A percentile compares a stretch with the other conserved stretches of the same genome.
phyloP scores from a whole-genome alignment of 2,888 invertebrate species.

The Copidosoma aretas region DNA sequence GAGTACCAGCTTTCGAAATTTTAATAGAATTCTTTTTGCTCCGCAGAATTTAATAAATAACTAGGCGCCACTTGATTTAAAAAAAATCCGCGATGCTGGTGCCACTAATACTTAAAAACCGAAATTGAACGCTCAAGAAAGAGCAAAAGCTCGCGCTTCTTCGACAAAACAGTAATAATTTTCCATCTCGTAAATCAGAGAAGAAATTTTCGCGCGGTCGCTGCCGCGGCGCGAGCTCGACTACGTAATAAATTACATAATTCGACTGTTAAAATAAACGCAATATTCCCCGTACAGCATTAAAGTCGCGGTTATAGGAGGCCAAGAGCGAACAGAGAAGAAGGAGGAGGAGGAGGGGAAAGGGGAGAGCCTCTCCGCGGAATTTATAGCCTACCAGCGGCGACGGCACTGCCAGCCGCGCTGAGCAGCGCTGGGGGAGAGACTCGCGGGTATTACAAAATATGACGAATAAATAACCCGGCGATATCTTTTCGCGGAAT shows the following conservation, averaged over 20 bases:
- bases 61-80: too few species aligned
- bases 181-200: constrained; percentile 39
- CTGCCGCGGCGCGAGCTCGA: constrained; percentile 21
- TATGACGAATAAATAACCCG: constrained; percentile 41
- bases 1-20: too few species aligned
- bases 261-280: constrained; percentile 40
- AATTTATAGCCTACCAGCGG: constrained; percentile 28
- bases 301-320: constrained; percentile 33
- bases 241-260: constrained; percentile 40
- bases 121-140: not conserved
- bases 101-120: not conserved
- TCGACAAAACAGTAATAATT: constrained; percentile 14
- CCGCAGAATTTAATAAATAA: too few species aligned
- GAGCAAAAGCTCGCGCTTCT: not conserved
- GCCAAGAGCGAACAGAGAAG: constrained; percentile 4
- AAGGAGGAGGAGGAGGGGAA: constrained; percentile 3
- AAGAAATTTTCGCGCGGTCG: constrained; percentile 25
- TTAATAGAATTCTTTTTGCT: too few species aligned
- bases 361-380: constrained; percentile 21
- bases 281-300: constrained; percentile 38
- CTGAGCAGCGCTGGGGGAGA: constrained; percentile 7
- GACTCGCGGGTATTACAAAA: constrained; percentile 31
- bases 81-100: not conserved
- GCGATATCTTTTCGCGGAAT: constrained; percentile 36
- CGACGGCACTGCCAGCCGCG: too few species aligned